Percentiles rank a stretch among this genome's conserved stretches.
These are phyloP conservation scores for Acanthopleura granulata DNA, from an alignment of 2,888 invertebrate genomes.

Conservation along the genomic window DNA sequence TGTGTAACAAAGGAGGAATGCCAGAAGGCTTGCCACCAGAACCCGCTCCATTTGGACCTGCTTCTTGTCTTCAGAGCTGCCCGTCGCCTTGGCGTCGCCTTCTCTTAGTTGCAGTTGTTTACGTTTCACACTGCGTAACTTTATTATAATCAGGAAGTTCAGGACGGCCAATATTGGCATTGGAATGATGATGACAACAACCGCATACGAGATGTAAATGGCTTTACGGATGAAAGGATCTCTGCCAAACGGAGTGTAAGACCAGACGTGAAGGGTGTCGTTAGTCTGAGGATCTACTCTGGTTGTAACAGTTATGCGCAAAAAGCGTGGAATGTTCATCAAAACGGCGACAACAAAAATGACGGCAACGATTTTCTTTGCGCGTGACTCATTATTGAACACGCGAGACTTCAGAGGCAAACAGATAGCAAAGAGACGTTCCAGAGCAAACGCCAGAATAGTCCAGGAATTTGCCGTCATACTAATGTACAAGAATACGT, in stretches of 20 bases:
- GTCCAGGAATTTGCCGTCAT: background rate
- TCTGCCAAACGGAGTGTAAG: background rate
- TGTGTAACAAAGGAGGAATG: background rate
- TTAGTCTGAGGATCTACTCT: background rate
- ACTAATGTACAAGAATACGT: background rate
- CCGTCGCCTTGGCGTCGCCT: no score
- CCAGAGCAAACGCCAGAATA: background rate
- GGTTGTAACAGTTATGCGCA: background rate
- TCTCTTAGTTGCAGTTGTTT: background rate
- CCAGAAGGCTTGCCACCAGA: background rate
- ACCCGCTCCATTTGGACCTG: background rate
- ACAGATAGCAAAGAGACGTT: background rate
- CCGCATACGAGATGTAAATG: background rate
- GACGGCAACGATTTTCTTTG: background rate
- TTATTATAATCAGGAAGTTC: background rate
- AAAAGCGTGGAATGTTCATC: background rate
- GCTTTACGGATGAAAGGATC: background rate
- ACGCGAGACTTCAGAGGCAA: background rate
- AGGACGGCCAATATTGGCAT: background rate
- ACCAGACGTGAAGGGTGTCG: background rate
- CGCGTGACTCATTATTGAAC: background rate
- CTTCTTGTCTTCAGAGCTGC: background rate
- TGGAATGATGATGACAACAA: background rate
- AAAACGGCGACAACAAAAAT: background rate
- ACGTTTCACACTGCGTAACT: slow-evolving; percentile 3